Percentiles rank a stretch among this genome's conserved stretches.
Conservation (phyloP, 2,888 invertebrate species). For the Polydrusus tereticollis region DNA sequence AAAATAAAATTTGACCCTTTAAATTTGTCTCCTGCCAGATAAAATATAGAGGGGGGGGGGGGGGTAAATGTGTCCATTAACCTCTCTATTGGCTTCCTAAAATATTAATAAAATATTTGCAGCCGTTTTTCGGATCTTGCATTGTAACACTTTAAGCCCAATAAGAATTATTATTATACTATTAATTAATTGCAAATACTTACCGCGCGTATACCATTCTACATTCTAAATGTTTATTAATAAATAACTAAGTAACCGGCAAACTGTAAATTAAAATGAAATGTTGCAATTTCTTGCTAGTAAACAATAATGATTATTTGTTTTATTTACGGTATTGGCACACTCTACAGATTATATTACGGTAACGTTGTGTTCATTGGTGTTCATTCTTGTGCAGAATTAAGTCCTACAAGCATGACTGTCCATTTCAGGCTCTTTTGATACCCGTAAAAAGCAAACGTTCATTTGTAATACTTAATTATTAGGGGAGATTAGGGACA, state of each 20-base stretch:
- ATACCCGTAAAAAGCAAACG: background rate
- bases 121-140: too few species aligned
- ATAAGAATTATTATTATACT: slow-evolving; percentile 7
- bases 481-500: too few species aligned
- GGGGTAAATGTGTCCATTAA: too few species aligned
- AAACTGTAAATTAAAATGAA: slow-evolving; percentile 28
- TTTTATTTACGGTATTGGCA: slow-evolving; percentile 31
- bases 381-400: slow-evolving; percentile 16
- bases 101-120: too few species aligned
- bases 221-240: slow-evolving; percentile 12
- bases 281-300: slow-evolving; percentile 23
- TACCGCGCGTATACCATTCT: background rate
- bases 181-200: slow-evolving; percentile 6
- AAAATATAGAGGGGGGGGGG: too few species aligned
- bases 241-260: background rate
- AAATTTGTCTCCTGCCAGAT: too few species aligned
- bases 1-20: too few species aligned
- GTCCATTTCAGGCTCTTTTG: slow-evolving; percentile 18
- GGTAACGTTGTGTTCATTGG: slow-evolving; percentile 20
- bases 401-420: slow-evolving; percentile 17
- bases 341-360: slow-evolving; percentile 29
- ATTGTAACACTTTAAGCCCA: too few species aligned
- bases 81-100: too few species aligned
- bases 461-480: too few species aligned
- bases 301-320: slow-evolving; percentile 34